Percentiles rank a stretch among this genome's conserved stretches.
Conservation (phyloP, 1,140 invertebrate genomes). For the Patella vulgata region DNA sequence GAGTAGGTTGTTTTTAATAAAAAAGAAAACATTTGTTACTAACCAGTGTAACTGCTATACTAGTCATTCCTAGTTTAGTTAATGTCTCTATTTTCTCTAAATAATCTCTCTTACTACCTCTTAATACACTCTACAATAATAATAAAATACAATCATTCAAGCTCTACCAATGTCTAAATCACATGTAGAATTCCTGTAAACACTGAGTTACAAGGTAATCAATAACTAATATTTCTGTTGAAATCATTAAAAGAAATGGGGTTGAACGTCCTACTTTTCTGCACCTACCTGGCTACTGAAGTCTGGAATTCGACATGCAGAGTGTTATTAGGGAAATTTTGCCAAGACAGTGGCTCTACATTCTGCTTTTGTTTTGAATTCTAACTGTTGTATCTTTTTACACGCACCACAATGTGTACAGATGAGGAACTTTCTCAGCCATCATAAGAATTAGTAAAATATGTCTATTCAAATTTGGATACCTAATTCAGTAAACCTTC, state of each 20-base stretch:
- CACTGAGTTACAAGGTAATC: too few relatives aligned
- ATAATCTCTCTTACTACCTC: not conserved
- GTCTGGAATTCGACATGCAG: too few relatives aligned
- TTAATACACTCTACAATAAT: not conserved
- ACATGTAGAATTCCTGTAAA: not conserved
- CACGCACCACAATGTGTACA: not conserved
- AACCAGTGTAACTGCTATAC: slow-evolving; percentile 7
- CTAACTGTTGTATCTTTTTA: too few relatives aligned
- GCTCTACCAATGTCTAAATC: not conserved
- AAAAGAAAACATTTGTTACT: too few relatives aligned
- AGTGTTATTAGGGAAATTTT: too few relatives aligned
- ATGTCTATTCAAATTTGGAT: too few relatives aligned
- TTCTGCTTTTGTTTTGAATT: too few relatives aligned
- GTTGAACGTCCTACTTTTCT: not conserved
- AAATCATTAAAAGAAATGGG: not conserved
- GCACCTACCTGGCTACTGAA: too few relatives aligned
- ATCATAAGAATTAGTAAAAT: too few relatives aligned
- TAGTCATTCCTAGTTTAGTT: not conserved
- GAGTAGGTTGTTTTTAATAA: too few relatives aligned
- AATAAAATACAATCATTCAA: not conserved
- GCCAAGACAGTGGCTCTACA: too few relatives aligned
- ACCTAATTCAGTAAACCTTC: too few relatives aligned
- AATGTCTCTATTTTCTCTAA: not conserved
- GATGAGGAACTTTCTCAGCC: not conserved
- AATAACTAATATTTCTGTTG: not conserved